Base-by-base conservation (phyloP, 2,797 vertebrate genomes). In the Neomorphus geoffroyi region DNA sequence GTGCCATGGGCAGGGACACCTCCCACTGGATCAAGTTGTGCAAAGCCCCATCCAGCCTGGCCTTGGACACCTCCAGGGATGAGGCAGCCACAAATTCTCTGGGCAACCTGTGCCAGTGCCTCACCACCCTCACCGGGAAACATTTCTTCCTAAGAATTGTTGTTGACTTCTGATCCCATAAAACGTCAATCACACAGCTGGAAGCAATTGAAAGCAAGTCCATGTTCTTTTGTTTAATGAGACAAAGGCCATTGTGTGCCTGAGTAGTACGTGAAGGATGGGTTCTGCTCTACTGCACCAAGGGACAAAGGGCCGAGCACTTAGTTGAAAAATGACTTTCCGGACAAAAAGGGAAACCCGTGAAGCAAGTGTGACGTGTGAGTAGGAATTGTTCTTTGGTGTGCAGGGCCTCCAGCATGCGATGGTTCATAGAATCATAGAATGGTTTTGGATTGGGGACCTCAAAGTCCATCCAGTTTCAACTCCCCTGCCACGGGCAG, bases 161-260 rank as follows among this genome's bases (percentile, higher is more conserved):
- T 91, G 78, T 88, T 94, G 96, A 97, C 94, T 96, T 95, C 89
- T 94, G 94, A 95, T 96, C 87, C 93, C 12, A 3, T 79, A 91
- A 95, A 95, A 80, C 65, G 77, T 45, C 64, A 69, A 92, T 95
- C 83, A 75, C 51, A 75, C 97, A 97, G 96, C 97, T 98, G 98
- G 97, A 97, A 98, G n/a, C 94, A 92, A 97, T 98, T 79, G 91
- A 87, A 90, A 81, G 95, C 35, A 88, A 96, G 97, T 93, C 92
- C 96, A 67, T 86, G 94, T 95, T 97, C 95, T 97, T 98, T 97
- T 96, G 93, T 97, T 97, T 95, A 97, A 92, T 21, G 66, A 96
- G 96, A 98, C 97, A 98, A 97, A 98, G 96, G 92, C 97, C 60
- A 92, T 97, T 97, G 96, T 98, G 95, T 94, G 82, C 67, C 41